Percentiles rank a stretch among this genome's conserved stretches.
Conservation (phyloP, 2,113 vertebrate genomes). For the Aviceda subcristata region DNA sequence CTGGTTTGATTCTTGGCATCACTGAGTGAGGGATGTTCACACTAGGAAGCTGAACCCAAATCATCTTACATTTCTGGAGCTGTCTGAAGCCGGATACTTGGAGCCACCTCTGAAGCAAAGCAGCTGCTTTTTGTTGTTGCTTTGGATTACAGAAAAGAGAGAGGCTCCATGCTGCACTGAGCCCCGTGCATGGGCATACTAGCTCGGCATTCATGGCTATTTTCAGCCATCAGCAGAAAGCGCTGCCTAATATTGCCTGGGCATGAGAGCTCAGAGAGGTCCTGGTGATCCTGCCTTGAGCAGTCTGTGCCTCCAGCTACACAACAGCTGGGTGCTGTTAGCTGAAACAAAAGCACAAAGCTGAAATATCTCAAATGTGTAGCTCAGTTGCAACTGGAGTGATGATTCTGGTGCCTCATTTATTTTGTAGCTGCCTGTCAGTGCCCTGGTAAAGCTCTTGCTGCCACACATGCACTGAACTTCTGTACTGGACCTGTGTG, state of each 20-base stretch:
- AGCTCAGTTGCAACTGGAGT: background rate
- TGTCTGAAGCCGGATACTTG: conserved; percentile 5
- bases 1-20: conserved; percentile 17
- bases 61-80: conserved; percentile 7
- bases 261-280: background rate
- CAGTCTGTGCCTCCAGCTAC: background rate
- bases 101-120: background rate
- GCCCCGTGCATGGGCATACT: rapidly evolving
- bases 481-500: background rate
- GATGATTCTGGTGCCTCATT: background rate
- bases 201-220: background rate
- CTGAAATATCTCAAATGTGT: background rate
- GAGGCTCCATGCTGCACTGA: background rate
- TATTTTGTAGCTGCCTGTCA: background rate
- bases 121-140: conserved; percentile 1
- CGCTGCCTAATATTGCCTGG: background rate
- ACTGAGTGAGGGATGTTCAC: background rate
- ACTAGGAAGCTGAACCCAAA: conserved; percentile 13
- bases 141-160: background rate
- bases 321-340: background rate
- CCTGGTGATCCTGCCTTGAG: background rate
- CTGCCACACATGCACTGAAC: background rate
- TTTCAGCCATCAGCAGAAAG: background rate
- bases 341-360: background rate
- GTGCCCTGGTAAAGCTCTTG: background rate